Base-by-base conservation (phyloP, 92 coral and sea anemone species). In the Epizoanthus stellaris region DNA sequence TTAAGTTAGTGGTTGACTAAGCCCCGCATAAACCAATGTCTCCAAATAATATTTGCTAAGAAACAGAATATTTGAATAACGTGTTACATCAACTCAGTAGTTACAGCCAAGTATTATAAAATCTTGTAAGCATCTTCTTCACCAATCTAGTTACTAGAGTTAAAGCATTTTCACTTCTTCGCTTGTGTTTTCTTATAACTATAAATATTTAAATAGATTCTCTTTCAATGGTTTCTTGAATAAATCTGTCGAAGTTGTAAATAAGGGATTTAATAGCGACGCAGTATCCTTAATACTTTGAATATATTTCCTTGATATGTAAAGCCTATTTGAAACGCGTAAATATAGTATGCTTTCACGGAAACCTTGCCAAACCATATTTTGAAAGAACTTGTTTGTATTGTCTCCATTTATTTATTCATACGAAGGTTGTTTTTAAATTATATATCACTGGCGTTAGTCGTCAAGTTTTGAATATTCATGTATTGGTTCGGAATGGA, bases 161-260 rank as follows among this genome's bases (percentile, higher is more conserved):
- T 57, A 21, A 57, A 54, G 14, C 10, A 57, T 53, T 12, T 15
- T 56, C 59, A 10, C 10, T 30, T 57, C 42, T 34, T 57, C 23
- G 80, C 80, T 75, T 57, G 80, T 57, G 59, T 75, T 75, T 75
- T 56, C 49, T 39, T 42, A 25, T 6, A 68, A 68, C 42, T 54
- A 75, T 75, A 30, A 75, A 75, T 75, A 75, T 75, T 75, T 75
- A 57, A 75, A 54, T 19, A 17, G 66, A 23, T 54, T 57, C 39
- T 4, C 21, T 3, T 20, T 34, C 21, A 36, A 25, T 23, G 21
- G 47, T 36, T 56, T 53, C 65, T 75, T 75, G 19, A 75, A 57
- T 15, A 54, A 12, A 75, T 34, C 73, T 68, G 5, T 43, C 70
- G 6, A 45, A 73, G 42, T n/a, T 0, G 21, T 15, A 54, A 15